Evolutionary conservation across 2,797 vertebrate genomes (phyloP), one percentile per base, ranked within the genome.

Genomic region (Phoeniculus purpureus): DNA sequence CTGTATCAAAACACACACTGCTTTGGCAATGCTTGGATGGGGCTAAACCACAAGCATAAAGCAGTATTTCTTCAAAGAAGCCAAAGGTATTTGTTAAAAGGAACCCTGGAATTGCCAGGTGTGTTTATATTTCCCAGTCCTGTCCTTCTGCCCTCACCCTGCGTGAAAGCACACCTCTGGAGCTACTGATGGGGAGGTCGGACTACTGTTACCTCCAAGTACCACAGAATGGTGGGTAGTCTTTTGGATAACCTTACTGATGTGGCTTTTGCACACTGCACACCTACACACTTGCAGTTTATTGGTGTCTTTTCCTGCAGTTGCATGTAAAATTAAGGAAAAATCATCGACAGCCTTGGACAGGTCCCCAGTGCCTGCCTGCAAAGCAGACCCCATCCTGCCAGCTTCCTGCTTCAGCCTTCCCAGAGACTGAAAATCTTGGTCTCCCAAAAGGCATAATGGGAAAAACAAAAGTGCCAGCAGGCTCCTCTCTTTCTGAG

Each of bases 211-310:
- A 19, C 40, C 48, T 51, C 12, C 1, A 1, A 60, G 48, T 22
- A 22, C 52, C 0, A 0, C 21, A 16, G 34, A 20, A 34, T 3
- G 12, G 29, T 48, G 37, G 1, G 1, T 23, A 23, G 20, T 50
- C 58, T 55, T 71, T 34, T 25, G n/a, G 59, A 45, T 54, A 29
- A 25, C 11, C 25, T 18, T 27, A 10, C 15, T 21, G 54, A 25
- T 34, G 61, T 43, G 64, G 48, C 34, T 47, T 70, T 58, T 40
- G 43, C 58, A 32, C 1, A 1, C 52, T 5, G 51, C 15, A 19
- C 1, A 1, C 26, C 37, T 17, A 8, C 19, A 1, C 2, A 2
- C 50, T 22, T 43, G 37, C 0, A 2, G 16, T n/a, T 78, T 43
- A 29, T 22, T 62, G 21, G 5, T 51, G n/a, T 29, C 31, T 75